Base-by-base conservation (phyloP, 2,888 invertebrate genomes). In the Myopa tessellatipennis region DNA sequence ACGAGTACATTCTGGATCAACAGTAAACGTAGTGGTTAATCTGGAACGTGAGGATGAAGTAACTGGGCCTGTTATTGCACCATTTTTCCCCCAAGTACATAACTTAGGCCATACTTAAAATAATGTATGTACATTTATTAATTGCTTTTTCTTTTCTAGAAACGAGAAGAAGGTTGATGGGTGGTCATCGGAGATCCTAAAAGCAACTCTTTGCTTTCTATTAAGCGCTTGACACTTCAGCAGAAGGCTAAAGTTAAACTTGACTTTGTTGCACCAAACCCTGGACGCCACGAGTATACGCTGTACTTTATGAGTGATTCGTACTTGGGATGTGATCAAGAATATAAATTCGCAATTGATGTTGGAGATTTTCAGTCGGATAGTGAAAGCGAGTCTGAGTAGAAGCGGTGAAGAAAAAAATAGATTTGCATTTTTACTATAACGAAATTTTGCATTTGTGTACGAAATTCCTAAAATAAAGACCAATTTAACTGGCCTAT, bases 281-380 rank as follows among this genome's bases (percentile, higher is more conserved):
- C 96, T 0, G 96, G 98, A 7, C 93, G 94, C 45, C 96, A 98
- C 89, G 94, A 94, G 16, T 99, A 98, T 90, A 97, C 96, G 0
- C 90, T 99, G 74, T 99, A 98, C 91, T 99, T 97, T 90, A 99
- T 99, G 98, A 98, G 98, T 85, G 99, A 99, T 90, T 96, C 98
- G 0, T 99, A 99, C 90, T 93, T 99, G 86, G 99, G 99, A 10
- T 99, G 99, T 86, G 99, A 99, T 91, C 99, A 99, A 90, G 99
- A 99, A 90, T 99, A 99, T 90, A 95, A 96, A 90, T 97, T 99
- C 89, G 92, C 92, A 0, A 94, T 96, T 16, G 94, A 94, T 82
- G 95, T 97, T 7, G 94, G 92, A 0, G 95, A 95, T 84, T 93
- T 93, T 83, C 93, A 93, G 81, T 93, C 93, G 4, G 93, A 92